A percentile compares a stretch with the other conserved stretches of the same genome.
Evolutionary conservation across 2,888 invertebrate species (phyloP).

Genomic region (Synergus japonicus): DNA sequence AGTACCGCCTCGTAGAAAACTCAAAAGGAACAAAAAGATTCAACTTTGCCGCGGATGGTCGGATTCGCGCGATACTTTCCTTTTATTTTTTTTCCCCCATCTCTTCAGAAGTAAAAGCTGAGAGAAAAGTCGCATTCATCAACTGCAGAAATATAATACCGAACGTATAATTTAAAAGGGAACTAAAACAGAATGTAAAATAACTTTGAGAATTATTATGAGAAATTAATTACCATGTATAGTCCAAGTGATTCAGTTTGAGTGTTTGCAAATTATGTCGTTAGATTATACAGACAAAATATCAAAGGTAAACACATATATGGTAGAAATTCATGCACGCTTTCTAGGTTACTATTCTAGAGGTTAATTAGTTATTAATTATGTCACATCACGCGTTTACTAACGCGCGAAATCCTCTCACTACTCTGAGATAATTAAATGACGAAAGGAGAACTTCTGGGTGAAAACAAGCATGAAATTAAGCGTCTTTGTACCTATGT

Average conservation of each 20-base stretch:
- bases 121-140: background rate
- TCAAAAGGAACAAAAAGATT: background rate
- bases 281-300: slow-evolving; percentile 34
- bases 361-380: slow-evolving; percentile 63
- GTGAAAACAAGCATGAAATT: slow-evolving; percentile 36
- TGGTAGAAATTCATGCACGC: slow-evolving; percentile 43
- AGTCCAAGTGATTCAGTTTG: background rate
- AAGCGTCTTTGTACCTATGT: background rate
- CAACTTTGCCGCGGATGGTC: slow-evolving; percentile 7
- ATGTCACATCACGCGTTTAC: slow-evolving; percentile 49
- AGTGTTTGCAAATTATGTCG: background rate
- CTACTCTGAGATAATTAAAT: slow-evolving; percentile 57
- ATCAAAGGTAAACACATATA: slow-evolving; percentile 51
- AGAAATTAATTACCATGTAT: too few species aligned
- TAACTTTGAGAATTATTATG: too few species aligned
- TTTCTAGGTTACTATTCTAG: slow-evolving; percentile 48
- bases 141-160: background rate
- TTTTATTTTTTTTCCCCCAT: background rate
- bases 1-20: background rate
- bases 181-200: too few species aligned
- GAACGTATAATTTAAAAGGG: too few species aligned
- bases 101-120: background rate
- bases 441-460: slow-evolving; percentile 47
- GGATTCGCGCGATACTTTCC: slow-evolving; percentile 15
- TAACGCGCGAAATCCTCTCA: slow-evolving; percentile 45